Conservation (phyloP, 2,113 vertebrate species). For the Alaudala cheleensis region DNA sequence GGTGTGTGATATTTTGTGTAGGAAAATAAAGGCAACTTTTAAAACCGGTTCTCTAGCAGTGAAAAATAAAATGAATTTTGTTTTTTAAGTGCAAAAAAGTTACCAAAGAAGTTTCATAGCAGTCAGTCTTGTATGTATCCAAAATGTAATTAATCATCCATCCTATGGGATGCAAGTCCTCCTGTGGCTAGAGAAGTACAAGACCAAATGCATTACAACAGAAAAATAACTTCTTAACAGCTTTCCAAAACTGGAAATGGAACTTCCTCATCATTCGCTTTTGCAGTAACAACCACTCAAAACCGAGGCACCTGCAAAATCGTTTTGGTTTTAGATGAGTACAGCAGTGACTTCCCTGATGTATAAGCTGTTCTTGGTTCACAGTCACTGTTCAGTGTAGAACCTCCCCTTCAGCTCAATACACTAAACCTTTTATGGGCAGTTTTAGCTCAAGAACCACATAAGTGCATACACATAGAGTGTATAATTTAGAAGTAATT, state of each 20-base stretch:
- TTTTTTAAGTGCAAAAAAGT: background rate
- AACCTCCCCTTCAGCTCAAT: background rate
- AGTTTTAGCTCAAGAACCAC: background rate
- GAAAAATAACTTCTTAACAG: background rate
- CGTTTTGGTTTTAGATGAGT: background rate
- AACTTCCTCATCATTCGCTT: background rate
- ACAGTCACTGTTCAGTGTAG: background rate
- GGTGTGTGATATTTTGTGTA: background rate
- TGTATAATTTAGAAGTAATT: background rate
- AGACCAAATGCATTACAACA: background rate
- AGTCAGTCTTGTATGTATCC: background rate
- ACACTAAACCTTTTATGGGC: background rate
- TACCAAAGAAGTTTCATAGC: background rate
- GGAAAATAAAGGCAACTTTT: background rate
- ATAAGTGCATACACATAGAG: fast-evolving
- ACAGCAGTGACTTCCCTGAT: background rate
- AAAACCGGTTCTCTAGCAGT: background rate
- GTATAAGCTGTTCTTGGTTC: background rate
- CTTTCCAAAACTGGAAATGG: background rate
- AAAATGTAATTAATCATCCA: background rate
- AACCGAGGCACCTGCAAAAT: background rate
- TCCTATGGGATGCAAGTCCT: background rate
- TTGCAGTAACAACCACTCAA: background rate
- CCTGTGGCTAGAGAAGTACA: background rate
- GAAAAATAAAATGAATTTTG: background rate